phyloP scores from a whole-genome alignment of 92 coral and sea anemone genomes.

The Scolanthus callimorphus region DNA sequence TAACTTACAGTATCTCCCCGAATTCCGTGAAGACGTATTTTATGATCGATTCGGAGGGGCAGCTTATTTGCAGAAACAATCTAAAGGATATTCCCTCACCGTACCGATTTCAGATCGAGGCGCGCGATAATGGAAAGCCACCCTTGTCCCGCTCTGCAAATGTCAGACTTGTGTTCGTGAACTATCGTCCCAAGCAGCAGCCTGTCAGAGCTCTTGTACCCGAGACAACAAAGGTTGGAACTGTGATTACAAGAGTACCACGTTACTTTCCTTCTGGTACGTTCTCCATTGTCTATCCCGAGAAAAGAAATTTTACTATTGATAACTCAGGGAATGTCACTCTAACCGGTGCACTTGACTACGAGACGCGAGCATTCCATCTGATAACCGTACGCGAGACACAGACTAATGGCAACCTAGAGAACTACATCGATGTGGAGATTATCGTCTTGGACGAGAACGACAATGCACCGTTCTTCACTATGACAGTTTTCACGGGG shows the following conservation, averaged over 20 bases:
- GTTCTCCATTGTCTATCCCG: slow-evolving; percentile 73
- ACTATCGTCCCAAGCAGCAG: slow-evolving; percentile 81
- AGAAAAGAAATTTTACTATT: slow-evolving; percentile 66
- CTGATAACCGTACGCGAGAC: slow-evolving; percentile 69
- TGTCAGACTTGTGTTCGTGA: slow-evolving; percentile 69
- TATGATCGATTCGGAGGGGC: slow-evolving; percentile 54
- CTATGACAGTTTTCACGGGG: slow-evolving; percentile 54
- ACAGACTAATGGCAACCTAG: slow-evolving; percentile 48
- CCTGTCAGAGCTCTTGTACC: slow-evolving; percentile 82
- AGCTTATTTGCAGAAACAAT: slow-evolving; percentile 54
- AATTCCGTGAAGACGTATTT: slow-evolving; percentile 36
- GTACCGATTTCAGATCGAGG: slow-evolving; percentile 41
- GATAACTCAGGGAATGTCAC: slow-evolving; percentile 62
- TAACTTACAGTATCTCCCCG: slow-evolving; percentile 47
- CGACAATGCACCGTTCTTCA: slow-evolving; percentile 79
- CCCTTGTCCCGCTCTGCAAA: slow-evolving; percentile 31
- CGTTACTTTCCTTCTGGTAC: slow-evolving; percentile 81
- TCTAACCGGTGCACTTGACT: slow-evolving; percentile 53
- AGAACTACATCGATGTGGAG: slow-evolving; percentile 64
- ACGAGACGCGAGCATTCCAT: slow-evolving; percentile 65
- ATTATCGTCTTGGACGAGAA: slow-evolving; percentile 82
- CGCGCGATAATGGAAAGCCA: slow-evolving; percentile 64
- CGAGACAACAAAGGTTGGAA: slow-evolving; percentile 66
- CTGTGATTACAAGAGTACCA: slow-evolving; percentile 63
- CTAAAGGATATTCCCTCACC: slow-evolving; percentile 54